These are phyloP conservation scores for Lanistes nyassanus DNA, from an alignment of 1,140 invertebrate genomes.

Conservation along the genomic window DNA sequence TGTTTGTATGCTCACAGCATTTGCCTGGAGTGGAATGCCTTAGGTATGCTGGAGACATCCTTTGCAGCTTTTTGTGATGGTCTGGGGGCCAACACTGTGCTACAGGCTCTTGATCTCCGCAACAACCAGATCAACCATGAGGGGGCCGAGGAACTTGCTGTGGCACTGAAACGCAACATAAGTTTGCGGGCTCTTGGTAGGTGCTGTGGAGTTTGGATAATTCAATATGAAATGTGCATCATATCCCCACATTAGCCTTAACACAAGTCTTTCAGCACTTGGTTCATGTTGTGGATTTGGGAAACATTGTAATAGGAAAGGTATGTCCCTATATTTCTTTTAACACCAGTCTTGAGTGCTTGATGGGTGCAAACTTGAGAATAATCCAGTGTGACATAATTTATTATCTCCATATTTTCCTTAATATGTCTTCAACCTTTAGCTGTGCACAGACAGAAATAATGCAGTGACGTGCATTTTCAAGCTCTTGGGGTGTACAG, in stretches of 20 bases:
- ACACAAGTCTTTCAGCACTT: too few relatives aligned
- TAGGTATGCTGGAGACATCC: slow-evolving; percentile 63
- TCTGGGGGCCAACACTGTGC: slow-evolving; percentile 52
- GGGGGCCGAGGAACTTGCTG: slow-evolving; percentile 59
- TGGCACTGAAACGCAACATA: slow-evolving; percentile 59
- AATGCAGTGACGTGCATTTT: too few relatives aligned
- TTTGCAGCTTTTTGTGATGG: slow-evolving; percentile 66
- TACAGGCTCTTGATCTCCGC: slow-evolving; percentile 63
- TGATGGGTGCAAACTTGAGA: slow-evolving; percentile 42
- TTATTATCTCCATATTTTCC: too few relatives aligned
- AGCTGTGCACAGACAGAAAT: too few relatives aligned
- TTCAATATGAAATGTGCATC: background rate
- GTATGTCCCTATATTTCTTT: too few relatives aligned
- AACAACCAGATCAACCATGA: slow-evolving; percentile 67
- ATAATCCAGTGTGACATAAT: too few relatives aligned
- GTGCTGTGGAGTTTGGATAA: background rate
- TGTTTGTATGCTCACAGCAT: slow-evolving; percentile 47
- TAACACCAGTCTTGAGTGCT: too few relatives aligned
- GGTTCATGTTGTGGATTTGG: too few relatives aligned
- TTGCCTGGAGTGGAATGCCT: slow-evolving; percentile 66
- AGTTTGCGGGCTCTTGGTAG: slow-evolving; percentile 60
- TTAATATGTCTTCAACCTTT: too few relatives aligned
- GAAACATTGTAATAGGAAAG: too few relatives aligned
- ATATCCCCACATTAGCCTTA: background rate
- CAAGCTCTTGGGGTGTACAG: too few relatives aligned